Base-by-base conservation (phyloP, 2,888 invertebrate species). In the Andrena bucephala region DNA sequence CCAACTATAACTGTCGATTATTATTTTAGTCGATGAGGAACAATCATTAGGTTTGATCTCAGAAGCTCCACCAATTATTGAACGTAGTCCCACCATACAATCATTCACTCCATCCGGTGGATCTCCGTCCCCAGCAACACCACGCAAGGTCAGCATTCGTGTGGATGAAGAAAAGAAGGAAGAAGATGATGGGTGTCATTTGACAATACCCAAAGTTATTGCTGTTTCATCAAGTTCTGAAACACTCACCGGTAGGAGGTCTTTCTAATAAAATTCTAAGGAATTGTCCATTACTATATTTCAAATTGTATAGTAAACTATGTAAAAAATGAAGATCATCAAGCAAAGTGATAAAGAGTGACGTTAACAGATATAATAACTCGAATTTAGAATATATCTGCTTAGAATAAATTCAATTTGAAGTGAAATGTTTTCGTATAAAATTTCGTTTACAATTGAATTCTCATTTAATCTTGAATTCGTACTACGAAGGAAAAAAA, bases 171-270 rank as follows among this genome's bases (percentile, higher is more conserved):
- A 83, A 0, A 87, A 81, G 2, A 83, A 81, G 0, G 87, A 93
- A 86, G 96, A 96, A 83, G 95, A 96, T 86, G 96, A 96, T 87
- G 95, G 94, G 83, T 95, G 95, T 82, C 96, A 96, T 93, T 94
- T 97, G 83, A 96, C 96, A 8, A 97, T 97, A 86, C 97, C 97
- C 0, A 97, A 96, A 94, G 96, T 96, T 62, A 96, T 97, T 91
- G 96, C 96, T 0, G 96, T 95, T 0, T 97, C 97, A 0, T 96
- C 96, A 13, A 97, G 97, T 92, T 96, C 96, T 71, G 97, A 97
- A 92, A 97, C 97, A 0, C 94, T 97, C 27, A 97, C 97, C 94
- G 97, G 97, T 96, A 94, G 75, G 31, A 31, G 6, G 0, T 20
- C 7, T 3, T 48, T 60, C 48, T n/a, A 36, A 6, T 3, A n/a